phyloP scores from a whole-genome alignment of 1,140 invertebrate species.

The Chymomyza costata region DNA sequence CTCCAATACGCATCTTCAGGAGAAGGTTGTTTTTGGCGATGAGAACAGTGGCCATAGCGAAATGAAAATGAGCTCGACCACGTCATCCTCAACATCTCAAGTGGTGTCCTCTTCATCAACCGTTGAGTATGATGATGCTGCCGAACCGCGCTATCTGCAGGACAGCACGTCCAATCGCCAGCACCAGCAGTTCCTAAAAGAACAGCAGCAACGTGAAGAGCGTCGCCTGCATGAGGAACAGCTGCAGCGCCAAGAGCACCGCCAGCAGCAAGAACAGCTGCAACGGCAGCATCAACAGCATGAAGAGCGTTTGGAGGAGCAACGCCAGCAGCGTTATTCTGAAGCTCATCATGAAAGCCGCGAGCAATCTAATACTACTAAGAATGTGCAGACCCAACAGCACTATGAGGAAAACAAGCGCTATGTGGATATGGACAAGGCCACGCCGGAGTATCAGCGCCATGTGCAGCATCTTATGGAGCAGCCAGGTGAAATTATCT shows the following conservation, averaged over 20 bases:
- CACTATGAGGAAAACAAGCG: conserved; percentile 66
- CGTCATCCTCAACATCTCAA: conserved; percentile 54
- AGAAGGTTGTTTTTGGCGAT: conserved; percentile 78
- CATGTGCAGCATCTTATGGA: conserved; percentile 67
- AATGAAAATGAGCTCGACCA: conserved; percentile 65
- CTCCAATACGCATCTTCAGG: conserved; percentile 78
- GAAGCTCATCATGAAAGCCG: conserved; percentile 43
- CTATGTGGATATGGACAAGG: conserved; percentile 72
- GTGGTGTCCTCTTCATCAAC: conserved; percentile 62
- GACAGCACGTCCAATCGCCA: conserved; percentile 22
- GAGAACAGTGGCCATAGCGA: conserved; percentile 75
- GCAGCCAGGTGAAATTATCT: conserved; percentile 75
- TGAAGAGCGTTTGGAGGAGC: neutral
- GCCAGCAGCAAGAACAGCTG: conserved; percentile 21
- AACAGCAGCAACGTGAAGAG: conserved; percentile 18
- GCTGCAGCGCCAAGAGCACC: conserved; percentile 30
- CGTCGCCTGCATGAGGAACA: conserved; percentile 25
- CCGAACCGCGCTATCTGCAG: conserved; percentile 40
- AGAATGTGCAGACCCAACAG: conserved; percentile 63
- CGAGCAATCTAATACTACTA: conserved; percentile 48
- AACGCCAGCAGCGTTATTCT: conserved; percentile 48
- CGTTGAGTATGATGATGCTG: conserved; percentile 40
- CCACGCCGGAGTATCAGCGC: conserved; percentile 67
- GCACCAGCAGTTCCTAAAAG: neutral
- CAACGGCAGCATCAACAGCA: conserved; percentile 24